Percentiles rank a stretch among this genome's conserved stretches.
Evolutionary conservation across 1,140 invertebrate species (phyloP).

Genomic region (Heliconius nattereri): DNA sequence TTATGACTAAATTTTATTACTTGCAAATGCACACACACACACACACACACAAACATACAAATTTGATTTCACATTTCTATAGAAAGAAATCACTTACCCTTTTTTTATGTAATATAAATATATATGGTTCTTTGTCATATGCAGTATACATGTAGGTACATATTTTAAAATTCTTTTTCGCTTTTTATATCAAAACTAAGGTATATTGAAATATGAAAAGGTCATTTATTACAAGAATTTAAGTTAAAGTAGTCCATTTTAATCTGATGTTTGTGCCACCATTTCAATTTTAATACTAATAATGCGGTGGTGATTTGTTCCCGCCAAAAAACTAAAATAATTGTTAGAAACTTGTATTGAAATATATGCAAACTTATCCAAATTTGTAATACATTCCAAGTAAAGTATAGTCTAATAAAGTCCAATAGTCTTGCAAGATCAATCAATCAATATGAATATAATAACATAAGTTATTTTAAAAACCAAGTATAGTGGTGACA

Average conservation of each 20-base stretch:
- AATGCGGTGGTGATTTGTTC: conserved; percentile 61
- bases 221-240: not conserved
- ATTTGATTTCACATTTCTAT: not conserved
- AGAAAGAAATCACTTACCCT: not conserved
- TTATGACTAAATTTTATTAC: too few relatives aligned
- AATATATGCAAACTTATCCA: conserved; percentile 44
- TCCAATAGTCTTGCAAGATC: too few relatives aligned
- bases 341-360: conserved; percentile 31
- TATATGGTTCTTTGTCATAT: not conserved
- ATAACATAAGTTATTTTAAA: too few relatives aligned
- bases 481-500: too few relatives aligned
- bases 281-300: conserved; percentile 15
- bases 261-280: conserved; percentile 80
- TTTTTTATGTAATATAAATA: not conserved
- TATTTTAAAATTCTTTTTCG: not conserved
- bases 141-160: not conserved
- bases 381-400: too few relatives aligned
- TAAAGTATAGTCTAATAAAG: too few relatives aligned
- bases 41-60: conserved; percentile 11
- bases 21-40: conserved; percentile 57
- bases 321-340: conserved; percentile 47
- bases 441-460: too few relatives aligned
- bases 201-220: not conserved
- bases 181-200: not conserved
- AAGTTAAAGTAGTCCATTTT: conserved; percentile 66